Base-by-base conservation (phyloP, 2,888 invertebrate species). In the Ceramica pisi region DNA sequence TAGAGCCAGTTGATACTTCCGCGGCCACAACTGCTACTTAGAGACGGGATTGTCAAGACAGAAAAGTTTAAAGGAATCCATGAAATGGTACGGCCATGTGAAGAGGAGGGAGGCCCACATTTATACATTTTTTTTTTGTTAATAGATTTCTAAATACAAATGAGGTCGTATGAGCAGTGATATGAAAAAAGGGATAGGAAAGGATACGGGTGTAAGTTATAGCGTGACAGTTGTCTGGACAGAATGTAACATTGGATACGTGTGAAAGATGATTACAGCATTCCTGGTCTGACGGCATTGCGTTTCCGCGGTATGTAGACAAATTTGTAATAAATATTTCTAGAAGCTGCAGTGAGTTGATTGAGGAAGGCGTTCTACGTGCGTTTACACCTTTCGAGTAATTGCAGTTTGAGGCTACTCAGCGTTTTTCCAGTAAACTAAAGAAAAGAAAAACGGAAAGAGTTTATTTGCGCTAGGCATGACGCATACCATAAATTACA, bases 271-370 rank as follows among this genome's bases (percentile, higher is more conserved):
- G 14, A 14, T 41, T 14, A 16, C 14, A 41, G 41, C 14, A 14
- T 41, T 41, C 16, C 14, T 41, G 14, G 14, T 41, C 41, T 46
- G 8, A 2, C 46, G 16, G 19, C 46, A 19, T 19, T 3, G 8
- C n/a, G 21, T 19, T 57, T 57, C 38, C 12, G 1, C 21, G 3
- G 7, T 38, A 35, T 38, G 21, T 57, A 6, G 56, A 3, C 12
- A 4, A 38, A 38, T 59, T 64, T 50, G 73, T 60, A n/a, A 66
- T 74, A 80, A 75, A 80, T 76, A 80, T 66, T 48, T 62, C 67
- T 44, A 41, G 51, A 73, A 65, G 38, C 61, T 66, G 75, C 10
- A 55, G 65, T 51, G 50, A 74, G 65, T 61, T 80, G 75, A 74
- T 80, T 80, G 56, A 48, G 23, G 38, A 61, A 56, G 38, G 31